Base-by-base conservation (phyloP, 2,888 invertebrate species). In the Meandrusa payeni region DNA sequence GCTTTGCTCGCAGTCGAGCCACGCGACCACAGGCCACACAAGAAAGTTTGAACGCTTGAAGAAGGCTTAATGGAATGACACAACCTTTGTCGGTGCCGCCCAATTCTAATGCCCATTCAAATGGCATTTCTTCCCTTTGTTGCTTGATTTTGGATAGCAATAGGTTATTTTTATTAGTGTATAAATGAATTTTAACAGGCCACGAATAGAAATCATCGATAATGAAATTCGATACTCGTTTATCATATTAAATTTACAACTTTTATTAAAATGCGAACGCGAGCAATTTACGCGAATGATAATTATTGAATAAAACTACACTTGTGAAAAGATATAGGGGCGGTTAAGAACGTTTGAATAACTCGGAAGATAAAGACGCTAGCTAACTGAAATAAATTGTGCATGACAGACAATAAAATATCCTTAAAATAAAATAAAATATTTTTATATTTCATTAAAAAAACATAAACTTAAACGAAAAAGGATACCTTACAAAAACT, bases 101-200 rank as follows among this genome's bases (percentile, higher is more conserved):
- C 85, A 87, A 86, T 86, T 86, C 83, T 76, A 81, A 85, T 83
- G 86, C 83, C 83, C 79, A 86, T 87, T 87, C 82, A 87, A 78
- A 83, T 85, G 82, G 86, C 83, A 85, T 85, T 80, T 85, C 81
- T 78, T 73, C 76, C 74, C 81, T 78, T 87, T 87, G 86, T 86
- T 86, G 80, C 80, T 83, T 87, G 73, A 86, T 86, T 86, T 86
- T 68, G 72, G 79, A 78, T 76, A 80, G 82, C 83, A 81, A 86
- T 81, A 86, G 82, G 74, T 76, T 79, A 79, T 83, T 83, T n/a
- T 85, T 85, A 86, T 85, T 82, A 83, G 76, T 69, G 69, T 71
- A 76, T 66, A 76, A 79, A 81, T 71, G 70, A 68, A 69, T 73
- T 79, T 76, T 71, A 76, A 77, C 73, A 67, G 74, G 62, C 59